Conservation (phyloP, 2,113 vertebrate genomes). For the Meleagris gallopavo region DNA sequence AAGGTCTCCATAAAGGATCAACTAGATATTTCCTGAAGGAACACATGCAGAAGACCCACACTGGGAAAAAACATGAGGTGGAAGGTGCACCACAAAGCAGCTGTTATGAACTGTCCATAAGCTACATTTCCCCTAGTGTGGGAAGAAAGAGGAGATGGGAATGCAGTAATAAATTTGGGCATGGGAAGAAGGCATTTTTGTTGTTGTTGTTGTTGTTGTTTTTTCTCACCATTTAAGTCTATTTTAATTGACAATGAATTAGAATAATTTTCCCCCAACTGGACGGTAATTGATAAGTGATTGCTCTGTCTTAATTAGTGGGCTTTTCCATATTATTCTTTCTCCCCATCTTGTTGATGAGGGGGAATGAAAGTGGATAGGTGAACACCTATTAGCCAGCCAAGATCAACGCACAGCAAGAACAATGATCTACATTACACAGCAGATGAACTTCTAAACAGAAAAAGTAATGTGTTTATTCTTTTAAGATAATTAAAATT, state of each 20-base stretch:
- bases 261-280: not conserved
- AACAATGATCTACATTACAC: not conserved
- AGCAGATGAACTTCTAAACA: not conserved
- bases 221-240: not conserved
- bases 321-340: not conserved
- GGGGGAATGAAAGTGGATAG: not conserved
- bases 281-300: not conserved
- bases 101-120: not conserved
- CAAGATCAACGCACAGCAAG: not conserved
- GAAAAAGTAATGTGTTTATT: not conserved
- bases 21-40: not conserved
- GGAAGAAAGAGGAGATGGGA: rapidly evolving
- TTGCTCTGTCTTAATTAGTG: not conserved
- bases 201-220: too few species aligned
- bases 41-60: not conserved
- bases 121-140: rapidly evolving
- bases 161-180: not conserved
- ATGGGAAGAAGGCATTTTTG: not conserved
- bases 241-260: not conserved
- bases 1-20: not conserved
- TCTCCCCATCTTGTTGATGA: not conserved
- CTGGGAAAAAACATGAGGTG: not conserved
- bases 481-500: not conserved
- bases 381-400: not conserved
- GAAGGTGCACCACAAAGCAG: rapidly evolving